Evolutionary conservation across 2,888 invertebrate genomes (phyloP), one percentile per base, ranked within the genome.

Genomic region (Litoditis marina): DNA sequence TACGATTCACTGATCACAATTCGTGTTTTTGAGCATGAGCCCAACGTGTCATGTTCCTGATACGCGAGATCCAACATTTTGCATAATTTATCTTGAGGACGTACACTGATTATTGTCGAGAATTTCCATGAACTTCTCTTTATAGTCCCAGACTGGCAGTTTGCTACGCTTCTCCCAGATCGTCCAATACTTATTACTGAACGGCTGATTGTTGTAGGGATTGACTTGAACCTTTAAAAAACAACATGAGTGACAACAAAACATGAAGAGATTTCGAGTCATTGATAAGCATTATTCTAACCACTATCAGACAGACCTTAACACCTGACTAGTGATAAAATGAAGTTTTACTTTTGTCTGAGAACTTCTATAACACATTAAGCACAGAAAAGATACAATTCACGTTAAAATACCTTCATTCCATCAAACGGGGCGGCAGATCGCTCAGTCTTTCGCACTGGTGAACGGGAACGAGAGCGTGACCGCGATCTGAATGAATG

Each of bases 141-240:
- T 90, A 85, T 99, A 96, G 83, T 99, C 96, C 88, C 96, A 98
- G 0, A 99, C 98, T 0, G 98, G 98, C 65, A 99, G 86, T 1
- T 90, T 89, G 32, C 91, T 90, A 34, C 98, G 88, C 77, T 94
- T 94, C 59, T 91, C 89, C 66, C 91, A 89, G 54, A 93, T 87
- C 75, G 93, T 92, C 84, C 91, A 90, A 83, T 93, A 96, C 72
- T 90, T 89, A 51, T 90, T 89, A 0, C 94, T 92, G 83, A 90
- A 94, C 0, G 93, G 91, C 63, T 90, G 86, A 28, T 90, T 89
- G 74, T 89, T 92, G 78, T 89, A 90, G 0, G 90, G 89, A 83
- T 94, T 94, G 7, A 69, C 63, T 59, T 65, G 57, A 22, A 55
- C 32, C 66, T 69, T 46, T 30, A 58, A 31, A 31, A 28, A 6